Evolutionary conservation across 2,113 vertebrate species (phyloP), one percentile per base, ranked within the genome.

Genomic region (Archilochus colubris): DNA sequence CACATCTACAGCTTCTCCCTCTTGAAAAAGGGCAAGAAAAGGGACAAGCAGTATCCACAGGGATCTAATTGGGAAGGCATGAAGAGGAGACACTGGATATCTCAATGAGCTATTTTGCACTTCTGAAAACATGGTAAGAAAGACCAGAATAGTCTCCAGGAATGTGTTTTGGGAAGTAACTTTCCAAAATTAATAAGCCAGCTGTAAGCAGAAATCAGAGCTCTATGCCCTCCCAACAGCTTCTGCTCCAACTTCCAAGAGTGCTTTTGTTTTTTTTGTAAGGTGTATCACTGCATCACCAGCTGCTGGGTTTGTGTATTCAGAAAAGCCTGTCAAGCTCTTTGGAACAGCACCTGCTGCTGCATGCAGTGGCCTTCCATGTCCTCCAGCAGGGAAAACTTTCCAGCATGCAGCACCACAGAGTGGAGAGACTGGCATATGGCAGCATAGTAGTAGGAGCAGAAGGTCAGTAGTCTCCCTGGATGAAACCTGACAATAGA

Each of bases 351-450:
- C 79, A 61, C 5, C 50, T 82, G 40, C 59, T 82, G 67, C 44
- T 57, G 58, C 51, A 36, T 57, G 20, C 0, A 0, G 14, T 7
- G 61, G 55, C 21, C 27, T 72, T 73, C 55, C 8, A 4, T 2
- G 6, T 88, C 54, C 46, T 25, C 78, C 80, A 53, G 25, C 55
- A 51, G 3, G 27, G 7, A 13, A 53, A 54, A 11, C 2, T 30
- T 6, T n/a, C 40, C 70, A 66, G 25, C 7, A 3, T 3, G n/a
- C 40, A 59, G 28, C 50, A 57, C 27, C 62, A n/a, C 12, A 2
- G 75, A 85, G 24, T 24, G 0, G 0, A 76, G 33, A 59, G 53
- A 31, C 38, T n/a, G 53, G 53, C 61, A 14, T 1, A 2, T 33
- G 78, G 27, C 62, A 93, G 70, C 66, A 67, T 10, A 12, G 48